A percentile compares a stretch with the other conserved stretches of the same genome.
These are phyloP conservation scores for Rotaria socialis DNA, from an alignment of 2,888 invertebrate genomes.

Conservation along the genomic window DNA sequence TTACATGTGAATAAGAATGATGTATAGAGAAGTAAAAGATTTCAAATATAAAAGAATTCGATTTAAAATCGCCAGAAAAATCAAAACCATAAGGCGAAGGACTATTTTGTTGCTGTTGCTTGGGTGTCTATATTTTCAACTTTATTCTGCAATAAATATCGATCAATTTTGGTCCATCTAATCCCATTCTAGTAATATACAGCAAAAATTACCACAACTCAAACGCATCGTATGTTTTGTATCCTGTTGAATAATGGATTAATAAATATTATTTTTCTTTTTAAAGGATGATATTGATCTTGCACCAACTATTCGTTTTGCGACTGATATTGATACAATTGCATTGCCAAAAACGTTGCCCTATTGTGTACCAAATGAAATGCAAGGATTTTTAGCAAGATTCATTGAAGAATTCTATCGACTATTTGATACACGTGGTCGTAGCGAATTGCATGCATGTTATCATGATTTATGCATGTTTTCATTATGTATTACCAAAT, in stretches of 20 bases:
- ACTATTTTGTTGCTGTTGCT: not conserved
- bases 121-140: slow-evolving; percentile 11
- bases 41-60: not conserved
- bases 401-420: slow-evolving; percentile 11
- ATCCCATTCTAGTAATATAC: slow-evolving; percentile 1
- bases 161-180: not conserved
- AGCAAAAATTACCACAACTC: slow-evolving; percentile 9
- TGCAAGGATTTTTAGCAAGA: not conserved
- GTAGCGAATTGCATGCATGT: not conserved
- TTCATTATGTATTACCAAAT: not conserved
- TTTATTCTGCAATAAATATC: not conserved
- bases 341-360: not conserved
- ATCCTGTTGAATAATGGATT: not conserved
- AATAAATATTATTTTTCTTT: not conserved
- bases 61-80: not conserved
- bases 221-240: not conserved
- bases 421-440: slow-evolving; percentile 6
- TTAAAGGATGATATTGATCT: not conserved
- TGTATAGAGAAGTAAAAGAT: not conserved
- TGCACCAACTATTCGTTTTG: not conserved
- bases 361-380: not conserved
- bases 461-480: slow-evolving; percentile 29
- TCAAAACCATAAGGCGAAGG: too few species aligned
- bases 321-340: not conserved
- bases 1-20: not conserved